A percentile compares a stretch with the other conserved stretches of the same genome.
These are phyloP conservation scores for Larimichthys crocea DNA, from an alignment of 2,113 vertebrate species.

Conservation along the genomic window DNA sequence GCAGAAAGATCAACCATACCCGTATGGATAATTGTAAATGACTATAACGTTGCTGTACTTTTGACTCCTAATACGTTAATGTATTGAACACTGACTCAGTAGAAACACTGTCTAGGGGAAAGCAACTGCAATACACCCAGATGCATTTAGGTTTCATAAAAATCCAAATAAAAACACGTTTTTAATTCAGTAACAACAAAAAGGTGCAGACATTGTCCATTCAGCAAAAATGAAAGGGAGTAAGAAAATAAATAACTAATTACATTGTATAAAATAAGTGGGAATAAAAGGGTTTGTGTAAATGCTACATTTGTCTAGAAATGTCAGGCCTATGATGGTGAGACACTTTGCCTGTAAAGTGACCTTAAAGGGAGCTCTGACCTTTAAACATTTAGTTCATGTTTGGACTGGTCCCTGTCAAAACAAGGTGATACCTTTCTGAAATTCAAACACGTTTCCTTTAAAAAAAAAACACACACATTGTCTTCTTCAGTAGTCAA, in stretches of 20 bases:
- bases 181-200: slow-evolving; percentile 34
- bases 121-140: slow-evolving; percentile 13
- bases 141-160: slow-evolving; percentile 32
- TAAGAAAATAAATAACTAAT: slow-evolving; percentile 67
- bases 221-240: slow-evolving; percentile 50
- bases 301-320: slow-evolving; percentile 58
- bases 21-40: neutral
- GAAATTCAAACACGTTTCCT: slow-evolving; percentile 9
- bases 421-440: slow-evolving; percentile 11
- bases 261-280: slow-evolving; percentile 37
- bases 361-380: slow-evolving; percentile 21
- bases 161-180: slow-evolving; percentile 47
- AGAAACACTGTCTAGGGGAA: slow-evolving; percentile 22
- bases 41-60: neutral
- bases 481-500: slow-evolving; percentile 73
- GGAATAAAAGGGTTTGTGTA: slow-evolving; percentile 4
- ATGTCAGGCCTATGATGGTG: neutral
- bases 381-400: neutral
- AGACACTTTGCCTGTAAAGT: slow-evolving; percentile 26
- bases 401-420: slow-evolving; percentile 4
- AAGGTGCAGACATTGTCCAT: slow-evolving; percentile 34
- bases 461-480: slow-evolving; percentile 34
- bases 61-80: slow-evolving; percentile 29
- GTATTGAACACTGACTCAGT: slow-evolving; percentile 33
- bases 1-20: slow-evolving; percentile 4